phyloP scores from a whole-genome alignment of 1,140 invertebrate species.

The Dinoponera quadriceps region DNA sequence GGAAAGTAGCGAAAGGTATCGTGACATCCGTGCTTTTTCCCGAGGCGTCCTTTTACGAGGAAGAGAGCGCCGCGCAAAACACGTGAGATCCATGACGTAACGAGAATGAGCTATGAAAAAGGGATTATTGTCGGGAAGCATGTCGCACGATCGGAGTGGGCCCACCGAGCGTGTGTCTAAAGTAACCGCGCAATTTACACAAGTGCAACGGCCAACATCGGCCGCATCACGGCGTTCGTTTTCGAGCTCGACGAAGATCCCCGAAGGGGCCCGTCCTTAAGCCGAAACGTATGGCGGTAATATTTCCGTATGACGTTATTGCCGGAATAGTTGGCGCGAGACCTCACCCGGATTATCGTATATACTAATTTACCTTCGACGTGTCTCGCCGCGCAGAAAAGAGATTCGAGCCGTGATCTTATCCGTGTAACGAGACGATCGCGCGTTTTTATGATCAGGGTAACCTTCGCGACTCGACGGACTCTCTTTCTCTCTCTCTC shows the following conservation, averaged over 20 bases:
- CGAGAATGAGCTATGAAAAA: not conserved
- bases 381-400: slow-evolving; percentile 32
- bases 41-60: not conserved
- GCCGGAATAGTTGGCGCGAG: slow-evolving; percentile 52
- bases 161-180: not conserved
- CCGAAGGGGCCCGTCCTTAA: slow-evolving; percentile 50
- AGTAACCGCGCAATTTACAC: slow-evolving; percentile 51
- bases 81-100: slow-evolving; percentile 39
- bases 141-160: not conserved
- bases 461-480: slow-evolving; percentile 43
- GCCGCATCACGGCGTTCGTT: not conserved
- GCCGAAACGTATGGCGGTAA: slow-evolving; percentile 58
- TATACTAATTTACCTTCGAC: slow-evolving; percentile 61
- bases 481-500: no score
- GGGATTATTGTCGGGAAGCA: not conserved
- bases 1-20: slow-evolving; percentile 78
- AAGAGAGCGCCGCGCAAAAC: not conserved
- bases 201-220: slow-evolving; percentile 31
- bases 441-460: slow-evolving; percentile 43
- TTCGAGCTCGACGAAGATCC: slow-evolving; percentile 16
- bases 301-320: slow-evolving; percentile 57
- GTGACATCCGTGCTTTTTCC: not conserved
- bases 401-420: slow-evolving; percentile 38
- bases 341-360: slow-evolving; percentile 61
- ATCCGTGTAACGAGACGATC: slow-evolving; percentile 53